A percentile compares a stretch with the other conserved stretches of the same genome.
phyloP scores from a whole-genome alignment of 2,888 invertebrate genomes.

The Conops quadrifasciatus region DNA sequence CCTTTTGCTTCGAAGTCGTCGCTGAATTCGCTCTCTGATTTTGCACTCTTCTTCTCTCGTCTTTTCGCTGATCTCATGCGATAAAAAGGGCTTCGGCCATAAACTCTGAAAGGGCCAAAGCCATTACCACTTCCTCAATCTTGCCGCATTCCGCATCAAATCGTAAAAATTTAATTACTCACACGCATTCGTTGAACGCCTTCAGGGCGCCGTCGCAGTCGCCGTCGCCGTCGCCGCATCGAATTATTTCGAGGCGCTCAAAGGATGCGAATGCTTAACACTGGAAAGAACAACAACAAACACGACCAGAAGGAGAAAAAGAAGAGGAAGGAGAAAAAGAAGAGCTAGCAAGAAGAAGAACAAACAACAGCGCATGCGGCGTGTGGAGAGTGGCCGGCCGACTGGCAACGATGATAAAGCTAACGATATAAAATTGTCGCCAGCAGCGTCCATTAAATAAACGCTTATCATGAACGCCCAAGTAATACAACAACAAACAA shows the following conservation, averaged over 20 bases:
- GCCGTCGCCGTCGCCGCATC: neutral
- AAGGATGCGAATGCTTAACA: neutral
- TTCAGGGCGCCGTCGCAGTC: neutral
- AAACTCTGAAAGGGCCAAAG: too few relatives aligned
- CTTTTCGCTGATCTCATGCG: neutral
- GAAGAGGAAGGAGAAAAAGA: neutral
- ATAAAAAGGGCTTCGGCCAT: neutral
- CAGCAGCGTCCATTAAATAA: constrained; percentile 30
- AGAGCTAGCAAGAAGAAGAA: neutral
- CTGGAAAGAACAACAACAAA: neutral
- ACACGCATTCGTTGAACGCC: constrained; percentile 11
- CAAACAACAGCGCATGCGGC: neutral
- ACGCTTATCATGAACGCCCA: constrained; percentile 23
- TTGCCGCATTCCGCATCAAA: too few relatives aligned
- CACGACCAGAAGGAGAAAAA: neutral
- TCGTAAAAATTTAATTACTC: constrained; percentile 16
- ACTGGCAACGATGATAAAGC: neutral
- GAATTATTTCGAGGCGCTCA: neutral
- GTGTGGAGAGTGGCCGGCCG: neutral
- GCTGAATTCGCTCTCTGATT: too few relatives aligned
- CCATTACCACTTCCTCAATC: too few relatives aligned
- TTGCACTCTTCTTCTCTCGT: neutral
- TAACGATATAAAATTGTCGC: constrained; percentile 21
- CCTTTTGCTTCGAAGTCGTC: too few relatives aligned
- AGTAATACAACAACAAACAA: neutral